Evolutionary conservation across 2,113 vertebrate species (phyloP).

Genomic region (Trematocara macrostoma): DNA sequence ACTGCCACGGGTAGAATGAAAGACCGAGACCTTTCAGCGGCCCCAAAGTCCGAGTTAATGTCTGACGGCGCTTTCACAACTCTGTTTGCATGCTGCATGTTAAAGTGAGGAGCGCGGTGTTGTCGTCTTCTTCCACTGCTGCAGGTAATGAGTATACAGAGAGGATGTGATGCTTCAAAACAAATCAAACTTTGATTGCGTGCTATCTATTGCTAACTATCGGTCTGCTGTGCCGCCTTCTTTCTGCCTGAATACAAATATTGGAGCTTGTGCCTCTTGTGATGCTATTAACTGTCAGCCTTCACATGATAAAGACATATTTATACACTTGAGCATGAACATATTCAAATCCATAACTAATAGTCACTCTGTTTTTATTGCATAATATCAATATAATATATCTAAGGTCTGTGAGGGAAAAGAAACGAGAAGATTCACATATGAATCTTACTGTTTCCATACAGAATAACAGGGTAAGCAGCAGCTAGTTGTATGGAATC

Average conservation of each 20-base stretch:
- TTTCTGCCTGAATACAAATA: background rate
- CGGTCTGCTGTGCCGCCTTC: background rate
- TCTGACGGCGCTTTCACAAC: background rate
- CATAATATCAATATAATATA: background rate
- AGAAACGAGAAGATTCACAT: background rate
- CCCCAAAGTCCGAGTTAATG: slow-evolving; percentile 37
- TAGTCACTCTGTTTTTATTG: background rate
- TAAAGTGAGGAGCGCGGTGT: background rate
- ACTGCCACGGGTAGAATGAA: slow-evolving; percentile 24
- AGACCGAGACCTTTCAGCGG: slow-evolving; percentile 29
- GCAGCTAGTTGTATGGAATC: background rate
- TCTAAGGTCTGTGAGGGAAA: background rate
- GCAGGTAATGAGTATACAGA: background rate
- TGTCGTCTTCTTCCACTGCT: background rate
- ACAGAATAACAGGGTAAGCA: background rate
- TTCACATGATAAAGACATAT: background rate
- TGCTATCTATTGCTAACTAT: background rate
- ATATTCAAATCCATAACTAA: background rate
- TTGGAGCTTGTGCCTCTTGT: background rate
- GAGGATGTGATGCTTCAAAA: background rate
- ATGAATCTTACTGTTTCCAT: background rate
- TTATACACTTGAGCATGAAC: background rate
- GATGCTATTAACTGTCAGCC: background rate
- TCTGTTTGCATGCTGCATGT: background rate
- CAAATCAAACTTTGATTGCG: background rate